Evolutionary conservation across 1,140 invertebrate genomes (phyloP), one percentile per base, ranked within the genome.

Genomic region (Chrysopa pallens): DNA sequence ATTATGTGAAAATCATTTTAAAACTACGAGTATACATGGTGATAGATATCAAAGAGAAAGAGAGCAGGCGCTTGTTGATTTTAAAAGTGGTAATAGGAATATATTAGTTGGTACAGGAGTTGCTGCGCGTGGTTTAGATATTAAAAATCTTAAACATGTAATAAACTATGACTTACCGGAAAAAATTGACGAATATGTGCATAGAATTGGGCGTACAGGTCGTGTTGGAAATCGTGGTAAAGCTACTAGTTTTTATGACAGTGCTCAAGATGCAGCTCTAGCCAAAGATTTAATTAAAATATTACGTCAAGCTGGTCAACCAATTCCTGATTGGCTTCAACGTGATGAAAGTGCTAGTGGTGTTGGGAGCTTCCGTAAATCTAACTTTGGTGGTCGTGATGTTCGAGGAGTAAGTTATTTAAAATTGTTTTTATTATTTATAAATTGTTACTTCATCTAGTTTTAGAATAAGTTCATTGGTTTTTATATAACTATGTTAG

Each of bases 21-120:
- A 78, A 57, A 79, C 88, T 0, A 94, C 90, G 0, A 90, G 84
- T 38, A 95, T 96, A 48, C 92, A 97, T 61, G 91, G 91, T 1
- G 92, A 93, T 62, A 67, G 94, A 11, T 60, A 83, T 4, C 93
- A 98, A 55, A 65, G 74, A 35, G 86, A 96, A 60, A 69, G 93
- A 29, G 92, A 97, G 64, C 68, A 80, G 55, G 92, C 92, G 1
- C 57, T 98, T 5, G 45, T 61, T 7, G 84, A 90, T 54, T 97
- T 98, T 56, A 78, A 76, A 52, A 68, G 53, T 42, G 85, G 85
- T 2, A 61, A 55, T 5, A 76, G 76, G 53, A 72, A 73, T 17
- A 78, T 94, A 46, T 57, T 97, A 5, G 86, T 96, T 8, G 90
- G 90, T 1, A 96, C 92, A 1, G 84, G 84, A n/a, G 91, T 96